Percentiles rank a stretch among this genome's conserved stretches.
These are phyloP conservation scores for Tinea semifulvella DNA, from an alignment of 2,888 invertebrate species.

Conservation along the genomic window DNA sequence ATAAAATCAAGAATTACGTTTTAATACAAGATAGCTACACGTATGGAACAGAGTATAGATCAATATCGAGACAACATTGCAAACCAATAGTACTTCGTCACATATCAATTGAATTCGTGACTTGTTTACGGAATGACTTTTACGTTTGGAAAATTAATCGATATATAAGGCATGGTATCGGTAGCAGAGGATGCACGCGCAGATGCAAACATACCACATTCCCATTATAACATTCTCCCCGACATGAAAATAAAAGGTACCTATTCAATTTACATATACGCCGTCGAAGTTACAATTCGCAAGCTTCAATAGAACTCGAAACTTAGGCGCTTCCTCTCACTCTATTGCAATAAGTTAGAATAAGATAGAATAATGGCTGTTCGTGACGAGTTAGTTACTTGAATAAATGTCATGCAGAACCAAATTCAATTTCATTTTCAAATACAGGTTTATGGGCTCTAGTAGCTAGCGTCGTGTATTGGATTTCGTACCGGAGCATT, in stretches of 20 bases:
- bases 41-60: conserved; percentile 6
- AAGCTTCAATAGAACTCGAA: conserved; percentile 8
- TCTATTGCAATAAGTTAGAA: neutral
- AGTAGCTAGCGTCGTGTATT: conserved; percentile 38
- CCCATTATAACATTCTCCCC: conserved; percentile 40
- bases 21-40: neutral
- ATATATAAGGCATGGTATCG: conserved; percentile 26
- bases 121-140: conserved; percentile 34
- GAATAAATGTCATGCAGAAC: conserved; percentile 48
- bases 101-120: conserved; percentile 25
- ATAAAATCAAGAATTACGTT: neutral
- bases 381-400: conserved; percentile 34
- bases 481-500: neutral
- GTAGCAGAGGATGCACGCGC: conserved; percentile 34
- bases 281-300: conserved; percentile 21
- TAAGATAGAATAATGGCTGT: conserved; percentile 2
- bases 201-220: conserved; percentile 36
- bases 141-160: conserved; percentile 41
- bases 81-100: conserved; percentile 25
- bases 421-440: conserved; percentile 49
- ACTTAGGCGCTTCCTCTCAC: neutral
- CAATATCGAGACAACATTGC: conserved; percentile 5
- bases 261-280: conserved; percentile 41
- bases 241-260: conserved; percentile 47
- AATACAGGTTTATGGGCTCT: conserved; percentile 44